Base-by-base conservation (phyloP, 2,888 invertebrate genomes). In the Heterodera filipjevi region DNA sequence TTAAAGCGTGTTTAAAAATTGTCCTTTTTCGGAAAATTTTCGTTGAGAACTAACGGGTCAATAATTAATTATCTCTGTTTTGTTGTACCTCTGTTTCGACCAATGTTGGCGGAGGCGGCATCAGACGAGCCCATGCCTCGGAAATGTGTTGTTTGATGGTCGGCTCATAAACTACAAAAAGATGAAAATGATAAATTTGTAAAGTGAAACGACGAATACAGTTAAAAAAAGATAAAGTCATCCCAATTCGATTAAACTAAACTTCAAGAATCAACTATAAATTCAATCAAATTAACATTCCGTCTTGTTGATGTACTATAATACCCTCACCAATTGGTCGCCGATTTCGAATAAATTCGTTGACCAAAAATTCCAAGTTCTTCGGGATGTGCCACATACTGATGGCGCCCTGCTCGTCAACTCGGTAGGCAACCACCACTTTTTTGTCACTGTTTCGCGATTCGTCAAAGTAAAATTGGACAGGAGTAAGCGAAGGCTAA, bases 351-450 rank as follows among this genome's bases (percentile, higher is more conserved):
- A 83, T 76, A 66, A 83, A 83, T 71, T 85, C 85, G 35, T 82
- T 84, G 46, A 83, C 85, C 74, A 83, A 79, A 30, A 80, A 59
- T 33, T 83, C 83, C 49, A 79, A 82, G 35, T 85, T 85, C 39
- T 84, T 85, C 22, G 83, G 83, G 53, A 83, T 84, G 53, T 83
- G 77, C 83, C 83, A 83, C 22, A 83, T 59, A 68, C 80, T 77
- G 35, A 83, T 66, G 27, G 70, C 39, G 39, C 85, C 85, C 22
- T 78, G 80, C n/a, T 85, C 71, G 70, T 83, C 83, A 19, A 78
- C 83, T 22, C 83, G 71, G 70, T 83, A 83, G 44, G 84, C 49
- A 16, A 49, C 49, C 49, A 49, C 84, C 30, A 83, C 77, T 16
- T 75, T 79, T 35, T 80, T 80, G 6, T 49, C 72, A 35, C 30